Conservation (phyloP, 2,113 vertebrate species). For the Otus sunia region DNA sequence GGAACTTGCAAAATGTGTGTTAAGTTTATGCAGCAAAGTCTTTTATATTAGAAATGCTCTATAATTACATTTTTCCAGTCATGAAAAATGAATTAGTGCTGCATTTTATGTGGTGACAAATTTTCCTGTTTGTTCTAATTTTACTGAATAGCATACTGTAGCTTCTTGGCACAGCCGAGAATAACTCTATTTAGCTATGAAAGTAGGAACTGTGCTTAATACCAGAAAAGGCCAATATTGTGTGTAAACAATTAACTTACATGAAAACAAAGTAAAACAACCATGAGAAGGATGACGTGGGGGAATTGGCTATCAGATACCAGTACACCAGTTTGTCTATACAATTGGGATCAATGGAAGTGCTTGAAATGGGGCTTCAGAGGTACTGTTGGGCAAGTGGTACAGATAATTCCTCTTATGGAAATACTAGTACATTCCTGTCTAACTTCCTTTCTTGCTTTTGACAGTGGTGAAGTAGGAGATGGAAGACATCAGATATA, state of each 20-base stretch:
- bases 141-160: constrained; percentile 65
- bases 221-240: constrained; percentile 17
- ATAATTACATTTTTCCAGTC: constrained; percentile 73
- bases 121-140: constrained; percentile 76
- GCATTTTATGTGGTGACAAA: constrained; percentile 69
- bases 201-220: constrained; percentile 44
- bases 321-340: neutral
- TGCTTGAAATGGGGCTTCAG: neutral
- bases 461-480: neutral
- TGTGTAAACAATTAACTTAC: constrained; percentile 44
- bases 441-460: neutral
- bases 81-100: constrained; percentile 77
- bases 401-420: neutral
- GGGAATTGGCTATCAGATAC: neutral
- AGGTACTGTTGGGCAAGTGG: neutral
- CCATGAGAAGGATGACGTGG: neutral
- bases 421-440: neutral
- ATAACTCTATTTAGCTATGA: constrained; percentile 65
- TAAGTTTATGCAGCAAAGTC: constrained; percentile 61
- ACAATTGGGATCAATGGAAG: neutral
- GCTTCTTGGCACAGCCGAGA: constrained; percentile 62
- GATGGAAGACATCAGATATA: neutral
- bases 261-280: neutral
- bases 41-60: constrained; percentile 73
- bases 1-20: constrained; percentile 65